Base-by-base conservation (phyloP, 2,888 invertebrate species). In the Agrotis clavis region DNA sequence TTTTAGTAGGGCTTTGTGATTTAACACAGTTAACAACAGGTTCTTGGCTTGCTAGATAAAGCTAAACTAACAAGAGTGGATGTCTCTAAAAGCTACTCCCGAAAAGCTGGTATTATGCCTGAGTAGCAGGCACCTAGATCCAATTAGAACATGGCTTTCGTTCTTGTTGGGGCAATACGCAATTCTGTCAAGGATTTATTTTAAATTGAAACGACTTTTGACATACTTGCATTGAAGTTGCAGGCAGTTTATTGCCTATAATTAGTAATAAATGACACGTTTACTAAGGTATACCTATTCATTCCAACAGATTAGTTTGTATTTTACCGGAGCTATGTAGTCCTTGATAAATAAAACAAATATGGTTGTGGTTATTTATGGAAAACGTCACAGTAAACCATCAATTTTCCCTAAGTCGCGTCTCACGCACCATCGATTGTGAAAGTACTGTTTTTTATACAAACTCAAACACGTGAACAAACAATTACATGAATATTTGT, bases 381-480 rank as follows among this genome's bases (percentile, higher is more conserved):
- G 35, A 56, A 65, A 62, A 45, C 4, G 1, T 53, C 47, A 48
- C 41, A 41, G 41, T 1, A 41, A 41, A 41, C 9, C 35, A 11
- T 41, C 41, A 62, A 41, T 74, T 79, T 74, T 66, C 63, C 61
- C 41, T 74, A 35, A 0, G 25, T 21, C 13, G 25, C 30, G 18
- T 53, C 19, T 21, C 79, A 65, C 47, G 50, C 18, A 35, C 35
- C n/a, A 19, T 16, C 35, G 19, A 51, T 73, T 76, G 47, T 64
- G 74, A 76, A 76, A 76, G 60, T 65, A 73, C 16, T 47, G 56
- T 71, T 62, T 51, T 60, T 25, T 61, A 35, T 25, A 73, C 47
- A 51, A 64, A 64, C 13, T 19, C 53, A 59, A 48, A 62, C 77
- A 35, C 13, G 45, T 5, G 54, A 11, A 53, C 65, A 73, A 56